phyloP scores from a whole-genome alignment of 2,113 vertebrate species.

The Thalassarche chlororhynchos region DNA sequence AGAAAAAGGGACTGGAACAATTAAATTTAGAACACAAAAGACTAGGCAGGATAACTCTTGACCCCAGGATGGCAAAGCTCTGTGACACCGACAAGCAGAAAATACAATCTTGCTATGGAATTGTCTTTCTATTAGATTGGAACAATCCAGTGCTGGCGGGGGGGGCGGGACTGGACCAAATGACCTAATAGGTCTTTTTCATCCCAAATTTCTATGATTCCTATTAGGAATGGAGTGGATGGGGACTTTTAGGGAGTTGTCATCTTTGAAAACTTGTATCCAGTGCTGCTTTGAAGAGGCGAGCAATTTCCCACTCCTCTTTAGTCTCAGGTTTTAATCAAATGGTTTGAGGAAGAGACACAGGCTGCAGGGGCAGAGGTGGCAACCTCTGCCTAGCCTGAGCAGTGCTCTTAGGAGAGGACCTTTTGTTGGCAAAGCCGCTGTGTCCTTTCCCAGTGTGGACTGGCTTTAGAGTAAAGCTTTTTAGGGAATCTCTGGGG shows the following conservation, averaged over 20 bases:
- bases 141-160: neutral
- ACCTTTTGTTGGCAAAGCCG: neutral
- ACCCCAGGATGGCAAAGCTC: constrained; percentile 79
- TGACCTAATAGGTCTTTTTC: constrained; percentile 26
- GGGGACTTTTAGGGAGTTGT: neutral
- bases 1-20: constrained; percentile 87
- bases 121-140: constrained; percentile 66
- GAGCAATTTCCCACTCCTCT: neutral
- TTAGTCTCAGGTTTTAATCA: neutral
- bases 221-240: neutral
- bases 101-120: constrained; percentile 69
- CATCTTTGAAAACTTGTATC: neutral
- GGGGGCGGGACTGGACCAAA: neutral
- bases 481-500: neutral
- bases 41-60: constrained; percentile 82
- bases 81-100: constrained; percentile 76
- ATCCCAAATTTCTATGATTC: constrained; percentile 25
- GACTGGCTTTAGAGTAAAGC: neutral
- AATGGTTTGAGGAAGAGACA: neutral
- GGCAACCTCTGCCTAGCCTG: neutral
- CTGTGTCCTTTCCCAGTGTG: neutral
- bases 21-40: constrained; percentile 91
- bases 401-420: neutral
- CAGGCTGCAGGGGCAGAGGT: neutral
- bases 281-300: neutral